phyloP scores from a whole-genome alignment of 1,140 invertebrate species.

The Panagrolaimus sp. region DNA sequence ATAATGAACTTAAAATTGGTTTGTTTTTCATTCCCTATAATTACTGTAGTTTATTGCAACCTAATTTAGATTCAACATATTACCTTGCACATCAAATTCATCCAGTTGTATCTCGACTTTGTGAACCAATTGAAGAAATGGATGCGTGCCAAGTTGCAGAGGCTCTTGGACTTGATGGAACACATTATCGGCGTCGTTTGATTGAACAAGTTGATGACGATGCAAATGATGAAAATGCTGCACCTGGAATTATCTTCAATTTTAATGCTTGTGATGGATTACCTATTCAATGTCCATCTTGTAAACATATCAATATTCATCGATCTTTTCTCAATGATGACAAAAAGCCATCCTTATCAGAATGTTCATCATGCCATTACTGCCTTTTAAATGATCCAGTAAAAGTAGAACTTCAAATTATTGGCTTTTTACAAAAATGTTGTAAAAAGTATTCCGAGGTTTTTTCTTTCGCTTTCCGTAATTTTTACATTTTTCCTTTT shows the following conservation, averaged over 20 bases:
- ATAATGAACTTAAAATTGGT: constrained; percentile 63
- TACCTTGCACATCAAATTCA: constrained; percentile 69
- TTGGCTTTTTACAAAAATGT: no score
- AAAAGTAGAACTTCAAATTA: no score
- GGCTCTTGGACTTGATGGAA: constrained; percentile 65
- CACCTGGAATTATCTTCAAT: constrained; percentile 16
- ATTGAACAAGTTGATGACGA: constrained; percentile 6
- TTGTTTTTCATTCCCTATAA: constrained; percentile 19
- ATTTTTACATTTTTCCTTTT: no score
- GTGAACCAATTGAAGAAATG: constrained; percentile 87
- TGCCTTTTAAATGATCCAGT: no score
- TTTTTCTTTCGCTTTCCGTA: no score
- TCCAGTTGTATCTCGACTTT: constrained; percentile 85
- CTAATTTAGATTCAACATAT: constrained; percentile 56
- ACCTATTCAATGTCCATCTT: constrained; percentile 33
- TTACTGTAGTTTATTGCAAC: no score
- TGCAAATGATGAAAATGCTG: constrained; percentile 12
- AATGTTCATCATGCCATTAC: no score
- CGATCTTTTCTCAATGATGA: no score
- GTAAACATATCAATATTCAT: constrained; percentile 24
- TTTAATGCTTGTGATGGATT: constrained; percentile 41
- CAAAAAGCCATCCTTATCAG: no score
- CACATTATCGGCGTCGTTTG: constrained; percentile 19
- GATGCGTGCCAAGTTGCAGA: constrained; percentile 82
- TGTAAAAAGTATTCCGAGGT: no score